Percentiles rank a stretch among this genome's conserved stretches.
Conservation (phyloP, 2,888 invertebrate species). For the Poecilobothrus nobilitatus region DNA sequence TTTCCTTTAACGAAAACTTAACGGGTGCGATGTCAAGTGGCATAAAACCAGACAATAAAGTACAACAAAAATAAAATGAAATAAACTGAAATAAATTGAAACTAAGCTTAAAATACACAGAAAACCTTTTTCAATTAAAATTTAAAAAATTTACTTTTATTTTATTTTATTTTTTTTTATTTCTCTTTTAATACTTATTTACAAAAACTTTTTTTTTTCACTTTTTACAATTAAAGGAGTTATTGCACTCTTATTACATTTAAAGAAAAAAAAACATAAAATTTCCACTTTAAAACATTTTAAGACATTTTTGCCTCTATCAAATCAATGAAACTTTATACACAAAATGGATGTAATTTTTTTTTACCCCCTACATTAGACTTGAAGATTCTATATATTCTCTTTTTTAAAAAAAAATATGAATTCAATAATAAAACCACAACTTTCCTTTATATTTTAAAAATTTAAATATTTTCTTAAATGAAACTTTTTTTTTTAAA, state of each 20-base stretch:
- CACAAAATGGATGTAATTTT: conserved; percentile 2
- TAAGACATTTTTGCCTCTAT: neutral
- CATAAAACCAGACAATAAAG: neutral
- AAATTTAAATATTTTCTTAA: neutral
- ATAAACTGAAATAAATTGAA: no score
- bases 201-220: neutral
- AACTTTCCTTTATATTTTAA: neutral
- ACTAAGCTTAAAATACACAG: no score
- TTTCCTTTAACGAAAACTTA: conserved; percentile 1
- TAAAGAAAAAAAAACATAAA: neutral
- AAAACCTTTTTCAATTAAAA: neutral
- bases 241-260: neutral
- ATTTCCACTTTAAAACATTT: neutral
- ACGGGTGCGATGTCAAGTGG: conserved; percentile 1
- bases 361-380: neutral
- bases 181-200: neutral
- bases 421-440: neutral
- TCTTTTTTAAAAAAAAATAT: neutral
- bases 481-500: neutral
- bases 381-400: neutral
- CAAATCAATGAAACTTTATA: neutral
- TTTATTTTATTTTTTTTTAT: neutral
- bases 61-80: neutral
- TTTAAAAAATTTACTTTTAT: neutral
- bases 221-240: neutral